phyloP scores from a whole-genome alignment of 1,140 invertebrate species.

The Neodiprion fabricii region DNA sequence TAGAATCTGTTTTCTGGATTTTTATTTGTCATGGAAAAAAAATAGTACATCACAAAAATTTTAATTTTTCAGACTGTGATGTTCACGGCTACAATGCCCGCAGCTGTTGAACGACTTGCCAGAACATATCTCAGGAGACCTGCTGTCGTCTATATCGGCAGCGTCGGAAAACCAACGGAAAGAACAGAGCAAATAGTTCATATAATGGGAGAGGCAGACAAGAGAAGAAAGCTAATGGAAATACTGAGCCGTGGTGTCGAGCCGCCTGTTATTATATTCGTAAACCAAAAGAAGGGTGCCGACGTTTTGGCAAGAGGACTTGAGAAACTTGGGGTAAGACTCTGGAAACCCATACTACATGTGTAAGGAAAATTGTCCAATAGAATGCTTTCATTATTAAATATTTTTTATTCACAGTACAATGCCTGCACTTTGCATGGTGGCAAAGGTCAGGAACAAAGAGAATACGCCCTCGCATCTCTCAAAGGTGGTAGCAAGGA shows the following conservation, averaged over 20 bases:
- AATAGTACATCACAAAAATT: conserved; percentile 11
- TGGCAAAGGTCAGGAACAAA: conserved; percentile 99
- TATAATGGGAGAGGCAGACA: conserved; percentile 93
- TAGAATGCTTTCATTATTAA: conserved; percentile 20
- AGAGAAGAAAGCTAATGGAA: conserved; percentile 89
- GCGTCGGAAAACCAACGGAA: conserved; percentile 97
- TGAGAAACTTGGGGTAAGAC: conserved; percentile 89
- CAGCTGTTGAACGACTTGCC: conserved; percentile 95
- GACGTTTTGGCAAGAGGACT: conserved; percentile 96
- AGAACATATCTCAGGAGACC: conserved; percentile 94
- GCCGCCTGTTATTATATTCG: conserved; percentile 99
- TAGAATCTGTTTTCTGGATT: conserved; percentile 10
- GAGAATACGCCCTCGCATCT: conserved; percentile 96
- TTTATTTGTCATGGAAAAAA: not conserved
- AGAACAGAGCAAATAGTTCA: conserved; percentile 97
- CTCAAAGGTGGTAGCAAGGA: conserved; percentile 95
- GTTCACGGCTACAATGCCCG: conserved; percentile 99
- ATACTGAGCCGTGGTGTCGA: conserved; percentile 87
- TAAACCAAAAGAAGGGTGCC: conserved; percentile 99
- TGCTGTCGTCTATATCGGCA: conserved; percentile 98
- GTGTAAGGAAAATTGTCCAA: not conserved
- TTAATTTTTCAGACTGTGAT: conserved; percentile 87
- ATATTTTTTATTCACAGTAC: conserved; percentile 66
- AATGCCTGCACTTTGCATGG: conserved; percentile 97
- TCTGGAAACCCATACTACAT: conserved; percentile 20